Base-by-base conservation (phyloP, 35 echinoderm and acorn worm genomes). In the Diadema setosum region DNA sequence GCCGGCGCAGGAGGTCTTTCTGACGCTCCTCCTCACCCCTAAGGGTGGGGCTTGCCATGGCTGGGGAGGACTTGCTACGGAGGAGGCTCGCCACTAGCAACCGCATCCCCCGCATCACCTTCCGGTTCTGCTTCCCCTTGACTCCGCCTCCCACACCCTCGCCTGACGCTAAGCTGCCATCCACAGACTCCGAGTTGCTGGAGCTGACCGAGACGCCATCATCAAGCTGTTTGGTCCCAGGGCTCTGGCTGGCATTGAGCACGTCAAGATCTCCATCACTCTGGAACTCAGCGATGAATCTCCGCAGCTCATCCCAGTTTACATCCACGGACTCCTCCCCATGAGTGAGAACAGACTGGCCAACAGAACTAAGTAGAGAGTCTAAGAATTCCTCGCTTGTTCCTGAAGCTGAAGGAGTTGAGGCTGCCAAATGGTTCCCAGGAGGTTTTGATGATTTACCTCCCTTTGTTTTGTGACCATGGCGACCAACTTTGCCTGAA, bases 221-320 rank as follows among this genome's bases (percentile, higher is more conserved):
- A 57, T 88, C 73, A 2, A 48, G 21, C 14, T 21, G 70, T 30
- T 15, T 24, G 11, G 5, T 56, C 6, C 23, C 67, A 5, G 23
- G 37, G 32, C 35, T 20, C 21, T 26, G 30, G 18, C 37, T 18
- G 17, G 39, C 18, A 14, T 69, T 78, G 7, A 83, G 23, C n/a
- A n/a, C n/a, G n/a, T n/a, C n/a, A 27, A 75, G 16, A 84, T 84
- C 57, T 81, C 41, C 29, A 86, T 81, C 80, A 11, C 76, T 59
- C 58, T 92, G 73, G 65, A 87, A 93, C 70, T 82, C 91, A 26
- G 80, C 61, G 24, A 93, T 93, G n/a, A 93, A 93, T 41, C 59
- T 63, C 46, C 52, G 46, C 29, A 93, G 55, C 80, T 93, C 91
- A n/a, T 93, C 84, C 0, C 84, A 87, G 63, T 93, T 87, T 16